A percentile compares a stretch with the other conserved stretches of the same genome.
Conservation (phyloP, 2,113 vertebrate species). For the Conger conger region DNA sequence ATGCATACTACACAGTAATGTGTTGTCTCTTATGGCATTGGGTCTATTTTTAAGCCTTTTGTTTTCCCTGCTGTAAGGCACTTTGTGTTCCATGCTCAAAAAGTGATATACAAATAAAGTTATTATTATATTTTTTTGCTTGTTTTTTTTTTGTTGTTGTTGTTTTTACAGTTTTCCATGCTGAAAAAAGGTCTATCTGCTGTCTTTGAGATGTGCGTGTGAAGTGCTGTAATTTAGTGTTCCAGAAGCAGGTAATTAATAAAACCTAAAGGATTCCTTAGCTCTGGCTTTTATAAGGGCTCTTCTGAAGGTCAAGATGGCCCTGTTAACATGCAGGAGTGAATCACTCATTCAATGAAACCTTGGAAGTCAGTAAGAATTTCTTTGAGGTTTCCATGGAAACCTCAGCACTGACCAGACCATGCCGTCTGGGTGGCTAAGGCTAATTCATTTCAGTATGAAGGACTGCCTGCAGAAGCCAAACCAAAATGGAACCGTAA, state of each 20-base stretch:
- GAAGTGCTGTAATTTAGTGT: neutral
- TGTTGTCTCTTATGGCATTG: no score
- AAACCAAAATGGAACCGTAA: neutral
- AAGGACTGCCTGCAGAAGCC: neutral
- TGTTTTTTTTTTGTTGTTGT: neutral
- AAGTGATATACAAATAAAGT: no score
- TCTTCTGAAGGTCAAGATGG: neutral
- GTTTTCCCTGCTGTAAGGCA: no score
- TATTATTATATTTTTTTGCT: no score
- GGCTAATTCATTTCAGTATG: constrained; percentile 7
- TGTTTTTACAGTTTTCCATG: neutral
- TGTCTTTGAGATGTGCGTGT: neutral
- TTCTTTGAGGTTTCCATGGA: constrained; percentile 18
- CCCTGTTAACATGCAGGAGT: neutral
- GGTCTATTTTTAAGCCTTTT: no score
- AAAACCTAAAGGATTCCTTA: neutral
- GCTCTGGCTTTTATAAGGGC: neutral
- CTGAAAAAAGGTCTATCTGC: neutral
- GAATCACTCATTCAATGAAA: neutral
- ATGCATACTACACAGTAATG: neutral
- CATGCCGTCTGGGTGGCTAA: constrained; percentile 10
- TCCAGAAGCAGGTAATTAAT: neutral
- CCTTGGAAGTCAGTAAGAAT: neutral
- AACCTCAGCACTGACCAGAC: constrained; percentile 14
- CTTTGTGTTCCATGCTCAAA: no score